Base-by-base conservation (phyloP, 1,140 invertebrate genomes). In the Drosophila subobscura region DNA sequence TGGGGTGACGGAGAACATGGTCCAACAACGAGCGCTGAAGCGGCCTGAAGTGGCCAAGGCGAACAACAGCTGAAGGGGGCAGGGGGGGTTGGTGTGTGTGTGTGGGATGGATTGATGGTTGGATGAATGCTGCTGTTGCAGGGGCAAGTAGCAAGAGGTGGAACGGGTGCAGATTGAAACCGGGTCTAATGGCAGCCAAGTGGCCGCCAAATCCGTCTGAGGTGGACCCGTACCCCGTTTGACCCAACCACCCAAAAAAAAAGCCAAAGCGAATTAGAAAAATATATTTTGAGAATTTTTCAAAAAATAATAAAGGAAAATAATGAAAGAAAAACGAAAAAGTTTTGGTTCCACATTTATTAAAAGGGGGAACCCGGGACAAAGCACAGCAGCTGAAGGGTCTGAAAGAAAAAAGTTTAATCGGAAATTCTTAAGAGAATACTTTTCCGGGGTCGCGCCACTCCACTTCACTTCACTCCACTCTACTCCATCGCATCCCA, bases 11-110 rank as follows among this genome's bases (percentile, higher is more conserved):
- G 33, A 37, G 33, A 37, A 37, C 33, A 37, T 37, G 33, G 29
- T 10, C 29, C 29, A 33, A 3, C 29, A 33, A 33, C 29, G 25
- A 41, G 59, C 54, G 71, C 63, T 68, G 57, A 57, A 57, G 59
- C 72, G 29, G 33, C 33, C 64, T 68, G 57, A 79, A 79, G 77
- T 79, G 77, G 77, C 53, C 71, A 60, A 54, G 51, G 12, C 25
- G 10, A 64, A 52, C 37, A 60, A 42, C 57, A 60, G 57, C 33
- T 60, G 47, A 60, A 51, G 44, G 45, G 29, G 12, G 29, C 16
- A 16, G 10, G 51, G 51, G 33, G 12, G 27, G n/a, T 53, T 20
- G 8, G 37, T 37, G 33, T 37, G 33, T 33, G 29, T 33, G 29
- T 37, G 33, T 37, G 33, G 10, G 33, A 37, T 37, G 33, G 33